phyloP scores from a whole-genome alignment of 2,113 vertebrate genomes.

The Piliocolobus tephrosceles region DNA sequence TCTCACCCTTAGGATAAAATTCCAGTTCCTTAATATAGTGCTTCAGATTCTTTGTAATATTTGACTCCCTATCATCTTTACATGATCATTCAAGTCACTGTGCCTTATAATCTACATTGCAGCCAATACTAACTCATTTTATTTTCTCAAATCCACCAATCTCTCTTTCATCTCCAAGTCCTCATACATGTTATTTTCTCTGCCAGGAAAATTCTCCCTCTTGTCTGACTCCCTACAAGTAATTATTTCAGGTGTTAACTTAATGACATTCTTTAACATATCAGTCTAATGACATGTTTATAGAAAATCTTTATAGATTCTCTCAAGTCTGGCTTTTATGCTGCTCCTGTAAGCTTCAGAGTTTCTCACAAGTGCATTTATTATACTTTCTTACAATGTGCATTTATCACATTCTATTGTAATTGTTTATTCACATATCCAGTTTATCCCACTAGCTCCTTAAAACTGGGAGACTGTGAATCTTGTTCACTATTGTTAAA shows the following conservation, averaged over 20 bases:
- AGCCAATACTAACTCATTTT: not conserved
- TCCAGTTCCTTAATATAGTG: not conserved
- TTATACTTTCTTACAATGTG: not conserved
- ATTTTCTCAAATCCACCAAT: not conserved
- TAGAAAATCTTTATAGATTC: not conserved
- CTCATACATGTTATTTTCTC: not conserved
- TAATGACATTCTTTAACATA: not conserved
- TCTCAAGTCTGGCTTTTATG: not conserved
- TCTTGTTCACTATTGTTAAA: not conserved
- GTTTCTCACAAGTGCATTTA: not conserved
- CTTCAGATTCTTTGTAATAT: not conserved
- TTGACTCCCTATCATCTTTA: not conserved
- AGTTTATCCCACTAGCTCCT: not conserved
- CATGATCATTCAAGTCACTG: not conserved
- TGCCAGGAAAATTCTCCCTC: not conserved
- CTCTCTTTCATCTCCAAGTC: not conserved
- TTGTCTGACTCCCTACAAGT: not conserved
- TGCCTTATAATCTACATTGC: not conserved
- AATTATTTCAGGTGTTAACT: not conserved
- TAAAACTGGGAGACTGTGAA: not conserved
- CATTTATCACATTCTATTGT: not conserved
- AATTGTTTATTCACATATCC: not conserved
- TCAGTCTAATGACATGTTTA: not conserved
- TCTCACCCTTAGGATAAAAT: not conserved
- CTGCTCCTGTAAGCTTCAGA: not conserved